Conservation (phyloP, 2,797 vertebrate genomes). For the Leontopithecus rosalia region DNA sequence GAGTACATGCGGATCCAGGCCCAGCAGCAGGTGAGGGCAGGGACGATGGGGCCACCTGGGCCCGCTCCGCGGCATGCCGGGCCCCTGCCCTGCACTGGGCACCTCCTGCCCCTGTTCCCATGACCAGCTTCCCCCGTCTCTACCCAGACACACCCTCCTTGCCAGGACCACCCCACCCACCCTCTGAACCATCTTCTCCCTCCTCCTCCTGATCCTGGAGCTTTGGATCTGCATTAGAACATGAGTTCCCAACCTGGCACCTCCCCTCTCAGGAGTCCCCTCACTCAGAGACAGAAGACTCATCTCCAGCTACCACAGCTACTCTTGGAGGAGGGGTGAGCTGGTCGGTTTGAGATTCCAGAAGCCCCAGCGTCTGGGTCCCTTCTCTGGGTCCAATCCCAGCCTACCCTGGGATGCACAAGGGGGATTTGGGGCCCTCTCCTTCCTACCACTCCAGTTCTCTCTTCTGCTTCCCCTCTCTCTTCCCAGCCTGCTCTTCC, state of each 20-base stretch:
- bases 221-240: not conserved
- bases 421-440: not conserved
- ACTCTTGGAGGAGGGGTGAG: too few species aligned
- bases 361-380: not conserved
- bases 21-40: constrained; percentile 92
- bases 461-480: not conserved
- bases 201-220: not conserved
- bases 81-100: too few species aligned
- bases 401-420: not conserved
- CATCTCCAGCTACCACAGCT: not conserved
- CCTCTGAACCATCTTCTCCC: not conserved
- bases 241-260: not conserved
- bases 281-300: not conserved
- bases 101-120: fast-evolving
- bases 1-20: constrained; percentile 95
- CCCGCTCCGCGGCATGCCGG: not conserved
- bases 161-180: not conserved
- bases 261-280: not conserved
- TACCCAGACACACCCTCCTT: not conserved
- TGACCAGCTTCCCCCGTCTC: not conserved
- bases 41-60: fast-evolving
- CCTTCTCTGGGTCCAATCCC: not conserved
- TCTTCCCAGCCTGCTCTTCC: not conserved
- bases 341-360: fast-evolving
- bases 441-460: not conserved